These are phyloP conservation scores for Tinamus guttatus DNA, from an alignment of 2,113 vertebrate species.

Conservation along the genomic window DNA sequence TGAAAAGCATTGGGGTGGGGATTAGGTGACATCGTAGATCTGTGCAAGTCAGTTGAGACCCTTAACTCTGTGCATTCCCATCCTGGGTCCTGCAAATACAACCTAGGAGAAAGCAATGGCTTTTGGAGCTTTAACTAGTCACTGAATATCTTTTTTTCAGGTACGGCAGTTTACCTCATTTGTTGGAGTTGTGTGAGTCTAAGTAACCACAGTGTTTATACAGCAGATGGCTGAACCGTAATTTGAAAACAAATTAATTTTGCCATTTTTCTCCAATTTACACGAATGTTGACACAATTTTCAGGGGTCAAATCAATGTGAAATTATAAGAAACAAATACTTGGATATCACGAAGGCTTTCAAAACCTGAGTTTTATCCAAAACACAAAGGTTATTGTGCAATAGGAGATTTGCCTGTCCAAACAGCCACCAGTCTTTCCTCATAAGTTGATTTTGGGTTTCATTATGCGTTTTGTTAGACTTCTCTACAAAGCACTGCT, in stretches of 20 bases:
- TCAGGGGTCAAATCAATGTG: not conserved
- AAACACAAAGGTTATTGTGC: not conserved
- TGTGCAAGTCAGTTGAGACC: not conserved
- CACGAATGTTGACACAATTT: not conserved
- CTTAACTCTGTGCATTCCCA: not conserved
- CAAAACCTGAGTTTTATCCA: not conserved
- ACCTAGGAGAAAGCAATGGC: not conserved
- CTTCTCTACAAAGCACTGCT: not conserved
- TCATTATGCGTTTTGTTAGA: not conserved
- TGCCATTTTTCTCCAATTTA: not conserved
- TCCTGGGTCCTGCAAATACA: not conserved
- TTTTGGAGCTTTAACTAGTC: not conserved
- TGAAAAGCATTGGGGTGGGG: not conserved
- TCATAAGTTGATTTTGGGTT: not conserved
- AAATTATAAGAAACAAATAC: not conserved
- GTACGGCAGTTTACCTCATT: not conserved
- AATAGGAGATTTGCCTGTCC: not conserved
- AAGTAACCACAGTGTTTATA: not conserved
- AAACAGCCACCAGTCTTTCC: not conserved
- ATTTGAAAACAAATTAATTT: not conserved
- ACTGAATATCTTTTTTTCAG: constrained; percentile 21
- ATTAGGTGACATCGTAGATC: rapidly evolving
- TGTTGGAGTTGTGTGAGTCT: constrained; percentile 17
- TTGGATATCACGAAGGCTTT: not conserved
- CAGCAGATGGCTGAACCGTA: not conserved